These are phyloP conservation scores for Limanda limanda DNA, from an alignment of 2,113 vertebrate genomes.

Conservation along the genomic window DNA sequence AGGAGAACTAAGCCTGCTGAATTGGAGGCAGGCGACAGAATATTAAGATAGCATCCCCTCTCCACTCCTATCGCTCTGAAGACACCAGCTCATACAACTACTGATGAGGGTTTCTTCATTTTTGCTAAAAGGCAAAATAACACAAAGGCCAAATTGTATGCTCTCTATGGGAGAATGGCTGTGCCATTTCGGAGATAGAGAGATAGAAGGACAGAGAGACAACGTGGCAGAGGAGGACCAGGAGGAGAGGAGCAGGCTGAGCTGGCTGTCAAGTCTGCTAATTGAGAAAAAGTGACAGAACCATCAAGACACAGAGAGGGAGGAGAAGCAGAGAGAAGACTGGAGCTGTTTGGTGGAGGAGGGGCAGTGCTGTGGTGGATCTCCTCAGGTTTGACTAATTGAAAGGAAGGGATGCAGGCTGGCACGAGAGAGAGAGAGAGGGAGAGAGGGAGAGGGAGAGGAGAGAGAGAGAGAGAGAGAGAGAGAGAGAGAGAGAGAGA, in stretches of 20 bases:
- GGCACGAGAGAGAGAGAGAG: conserved; percentile 52
- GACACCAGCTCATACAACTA: conserved; percentile 13
- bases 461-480: conserved; percentile 48
- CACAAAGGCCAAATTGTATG: conserved; percentile 32
- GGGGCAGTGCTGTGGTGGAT: conserved; percentile 54
- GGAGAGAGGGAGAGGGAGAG: conserved; percentile 40
- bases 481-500: conserved; percentile 45
- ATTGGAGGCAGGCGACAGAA: conserved; percentile 34
- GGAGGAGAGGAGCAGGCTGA: conserved; percentile 61
- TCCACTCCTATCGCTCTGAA: conserved; percentile 4
- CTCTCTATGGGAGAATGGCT: conserved; percentile 30
- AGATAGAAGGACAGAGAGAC: conserved; percentile 26
- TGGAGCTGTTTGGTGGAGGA: too few relatives aligned
- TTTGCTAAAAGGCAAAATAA: conserved; percentile 26
- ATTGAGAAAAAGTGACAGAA: conserved; percentile 82
- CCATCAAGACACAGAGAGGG: conserved; percentile 68
- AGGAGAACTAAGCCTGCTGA: conserved; percentile 45
- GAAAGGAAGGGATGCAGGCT: conserved; percentile 80
- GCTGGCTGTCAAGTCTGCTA: conserved; percentile 77
- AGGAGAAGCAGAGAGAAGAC: conserved; percentile 59
- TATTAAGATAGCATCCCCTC: conserved; percentile 20
- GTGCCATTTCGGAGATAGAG: conserved; percentile 20
- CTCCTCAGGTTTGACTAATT: conserved; percentile 82
- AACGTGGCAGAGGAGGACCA: conserved; percentile 41
- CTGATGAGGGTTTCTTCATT: conserved; percentile 14